Conservation (phyloP, 2,888 invertebrate species). For the Nymphalis c-album region DNA sequence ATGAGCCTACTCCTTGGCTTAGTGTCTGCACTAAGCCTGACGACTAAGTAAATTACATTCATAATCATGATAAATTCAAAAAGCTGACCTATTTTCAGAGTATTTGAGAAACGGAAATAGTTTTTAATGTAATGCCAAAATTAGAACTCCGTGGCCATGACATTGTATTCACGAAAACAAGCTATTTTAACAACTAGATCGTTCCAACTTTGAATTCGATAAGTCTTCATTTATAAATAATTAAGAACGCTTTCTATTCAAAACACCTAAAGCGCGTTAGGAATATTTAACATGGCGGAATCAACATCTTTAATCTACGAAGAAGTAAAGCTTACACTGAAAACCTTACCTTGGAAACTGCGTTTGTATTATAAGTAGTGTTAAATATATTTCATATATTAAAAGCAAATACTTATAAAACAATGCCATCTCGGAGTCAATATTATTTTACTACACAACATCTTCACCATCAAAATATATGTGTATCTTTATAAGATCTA, state of each 20-base stretch:
- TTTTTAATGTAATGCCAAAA: background rate
- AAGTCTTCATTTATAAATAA: background rate
- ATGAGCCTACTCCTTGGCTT: too few relatives aligned
- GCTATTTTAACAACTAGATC: conserved; percentile 2
- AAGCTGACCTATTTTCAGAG: background rate
- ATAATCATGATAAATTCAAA: background rate
- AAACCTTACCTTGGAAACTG: too few relatives aligned
- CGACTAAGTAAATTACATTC: too few relatives aligned
- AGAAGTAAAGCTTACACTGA: too few relatives aligned
- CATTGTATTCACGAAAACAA: conserved; percentile 3
- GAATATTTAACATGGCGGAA: background rate
- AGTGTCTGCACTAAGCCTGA: too few relatives aligned
- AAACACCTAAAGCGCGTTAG: background rate
- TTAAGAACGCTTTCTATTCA: background rate
- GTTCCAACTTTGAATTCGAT: background rate
- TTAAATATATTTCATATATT: background rate
- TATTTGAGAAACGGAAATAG: background rate
- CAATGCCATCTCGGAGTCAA: background rate
- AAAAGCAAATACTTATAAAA: background rate
- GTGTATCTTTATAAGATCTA: background rate
- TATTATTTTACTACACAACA: too few relatives aligned
- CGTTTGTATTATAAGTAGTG: too few relatives aligned
- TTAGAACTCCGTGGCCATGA: conserved; percentile 1
- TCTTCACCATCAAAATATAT: too few relatives aligned
- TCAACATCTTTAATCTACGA: background rate